These are phyloP conservation scores for Hirundichthys speculiger DNA, from an alignment of 2,113 vertebrate genomes.

Conservation along the genomic window DNA sequence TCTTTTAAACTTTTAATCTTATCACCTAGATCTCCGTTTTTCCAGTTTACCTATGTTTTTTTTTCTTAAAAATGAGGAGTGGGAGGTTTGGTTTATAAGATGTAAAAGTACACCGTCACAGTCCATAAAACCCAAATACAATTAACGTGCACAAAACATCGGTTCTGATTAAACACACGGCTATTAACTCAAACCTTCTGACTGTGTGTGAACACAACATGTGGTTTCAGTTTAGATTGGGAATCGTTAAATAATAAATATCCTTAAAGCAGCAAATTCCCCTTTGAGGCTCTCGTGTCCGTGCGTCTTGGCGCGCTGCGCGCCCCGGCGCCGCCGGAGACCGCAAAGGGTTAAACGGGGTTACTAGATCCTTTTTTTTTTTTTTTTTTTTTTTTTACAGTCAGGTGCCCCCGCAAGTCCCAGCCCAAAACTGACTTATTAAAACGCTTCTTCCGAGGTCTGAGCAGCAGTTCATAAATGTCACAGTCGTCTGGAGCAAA, in stretches of 20 bases:
- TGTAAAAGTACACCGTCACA: no score
- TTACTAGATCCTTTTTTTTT: conserved; percentile 86
- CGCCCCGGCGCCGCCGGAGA: conserved; percentile 32
- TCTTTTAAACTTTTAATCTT: no score
- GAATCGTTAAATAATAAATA: conserved; percentile 6
- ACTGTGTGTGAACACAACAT: conserved; percentile 12
- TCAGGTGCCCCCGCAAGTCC: conserved; percentile 91
- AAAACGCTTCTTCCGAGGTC: conserved; percentile 84
- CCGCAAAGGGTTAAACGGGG: conserved; percentile 89
- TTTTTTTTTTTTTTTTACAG: no score
- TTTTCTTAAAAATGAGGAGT: no score
- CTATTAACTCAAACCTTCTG: neutral
- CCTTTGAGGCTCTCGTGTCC: neutral
- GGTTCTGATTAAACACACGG: neutral
- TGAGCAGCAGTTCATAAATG: conserved; percentile 86
- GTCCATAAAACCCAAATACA: no score
- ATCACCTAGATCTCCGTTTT: no score
- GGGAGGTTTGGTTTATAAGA: no score
- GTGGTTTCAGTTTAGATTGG: conserved; percentile 4
- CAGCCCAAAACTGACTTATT: conserved; percentile 78
- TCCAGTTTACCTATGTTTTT: no score
- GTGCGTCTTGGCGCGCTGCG: conserved; percentile 44
- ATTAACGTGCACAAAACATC: neutral
- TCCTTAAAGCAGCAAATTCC: neutral
- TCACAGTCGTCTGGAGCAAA: conserved; percentile 83